Base-by-base conservation (phyloP, 2,797 vertebrate genomes). In the Eulemur coronatus region DNA sequence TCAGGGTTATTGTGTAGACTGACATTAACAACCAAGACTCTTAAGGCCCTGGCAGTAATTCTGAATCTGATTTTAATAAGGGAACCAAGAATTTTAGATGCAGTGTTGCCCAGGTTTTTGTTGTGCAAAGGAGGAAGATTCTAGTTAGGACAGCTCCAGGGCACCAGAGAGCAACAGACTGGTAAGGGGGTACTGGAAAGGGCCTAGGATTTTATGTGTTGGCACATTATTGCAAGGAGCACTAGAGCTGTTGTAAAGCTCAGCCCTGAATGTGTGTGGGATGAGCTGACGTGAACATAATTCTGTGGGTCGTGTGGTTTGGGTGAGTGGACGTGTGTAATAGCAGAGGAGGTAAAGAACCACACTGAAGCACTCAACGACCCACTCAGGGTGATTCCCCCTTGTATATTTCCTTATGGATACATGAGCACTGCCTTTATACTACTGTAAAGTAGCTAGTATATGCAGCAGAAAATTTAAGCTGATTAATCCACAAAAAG, bases 211-310 rank as follows among this genome's bases (percentile, higher is more conserved):
- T 28, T 30, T 3, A 22, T 11, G 15, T 2, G 1, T 38, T 26
- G 33, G 33, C 52, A 35, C 8, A 1, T 13, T 17, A 43, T 2
- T 67, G 0, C 30, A 2, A 28, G n/a, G n/a, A 79, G 38, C 55
- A 11, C 28, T 20, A 33, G 65, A 35, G 57, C 24, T 35, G 0
- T 30, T 12, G 9, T 1, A 24, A 22, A 81, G 43, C 7, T 17
- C 33, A 67, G 22, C 7, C 30, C 43, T 4, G 20, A 5, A 4
- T 5, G 63, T 8, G 4, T 22, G 13, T 35, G 33, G 26, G n/a
- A 2, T n/a, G 30, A 78, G 7, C 5, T 20, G 33, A 52, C 6
- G 24, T 2, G 9, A 38, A 14, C 1, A 5, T 2, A 10, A 17
- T 50, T 33, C 24, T 50, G 38, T 14, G 20, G 18, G 13, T 0